These are phyloP conservation scores for Alauda arvensis DNA, from an alignment of 2,797 vertebrate species.

Conservation along the genomic window DNA sequence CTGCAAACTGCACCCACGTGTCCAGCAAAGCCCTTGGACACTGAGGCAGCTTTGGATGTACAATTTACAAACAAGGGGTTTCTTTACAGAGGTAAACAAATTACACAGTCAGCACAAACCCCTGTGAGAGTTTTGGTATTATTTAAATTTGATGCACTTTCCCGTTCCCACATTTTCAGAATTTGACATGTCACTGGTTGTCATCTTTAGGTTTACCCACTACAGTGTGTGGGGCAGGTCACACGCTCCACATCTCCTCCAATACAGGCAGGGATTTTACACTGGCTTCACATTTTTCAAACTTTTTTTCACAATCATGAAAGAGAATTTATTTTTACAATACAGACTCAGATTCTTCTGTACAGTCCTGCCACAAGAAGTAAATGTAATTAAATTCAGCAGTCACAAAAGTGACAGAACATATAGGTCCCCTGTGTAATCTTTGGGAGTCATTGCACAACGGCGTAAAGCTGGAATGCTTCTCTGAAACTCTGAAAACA, in stretches of 20 bases:
- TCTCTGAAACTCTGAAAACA: neutral
- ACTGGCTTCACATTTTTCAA: conserved; percentile 18
- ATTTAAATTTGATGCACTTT: neutral
- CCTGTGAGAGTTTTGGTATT: neutral
- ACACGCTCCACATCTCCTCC: neutral
- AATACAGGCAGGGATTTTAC: neutral
- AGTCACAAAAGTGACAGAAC: conserved; percentile 37
- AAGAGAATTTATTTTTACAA: conserved; percentile 26
- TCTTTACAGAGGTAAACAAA: neutral
- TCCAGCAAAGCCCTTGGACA: neutral
- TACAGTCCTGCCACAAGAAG: conserved; percentile 4
- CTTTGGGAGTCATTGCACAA: neutral
- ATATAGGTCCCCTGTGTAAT: neutral
- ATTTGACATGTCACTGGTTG: neutral
- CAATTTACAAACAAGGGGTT: neutral
- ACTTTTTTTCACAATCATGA: conserved; percentile 8
- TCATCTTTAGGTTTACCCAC: conserved; percentile 39
- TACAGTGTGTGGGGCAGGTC: neutral
- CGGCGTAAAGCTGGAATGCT: neutral
- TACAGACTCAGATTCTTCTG: conserved; percentile 5
- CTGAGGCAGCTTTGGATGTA: neutral
- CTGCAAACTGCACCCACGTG: neutral
- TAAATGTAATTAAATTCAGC: conserved; percentile 34
- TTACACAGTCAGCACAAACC: neutral
- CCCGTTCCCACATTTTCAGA: neutral